These are phyloP conservation scores for Coreius guichenoti DNA, from an alignment of 2,797 vertebrate species.

Conservation along the genomic window DNA sequence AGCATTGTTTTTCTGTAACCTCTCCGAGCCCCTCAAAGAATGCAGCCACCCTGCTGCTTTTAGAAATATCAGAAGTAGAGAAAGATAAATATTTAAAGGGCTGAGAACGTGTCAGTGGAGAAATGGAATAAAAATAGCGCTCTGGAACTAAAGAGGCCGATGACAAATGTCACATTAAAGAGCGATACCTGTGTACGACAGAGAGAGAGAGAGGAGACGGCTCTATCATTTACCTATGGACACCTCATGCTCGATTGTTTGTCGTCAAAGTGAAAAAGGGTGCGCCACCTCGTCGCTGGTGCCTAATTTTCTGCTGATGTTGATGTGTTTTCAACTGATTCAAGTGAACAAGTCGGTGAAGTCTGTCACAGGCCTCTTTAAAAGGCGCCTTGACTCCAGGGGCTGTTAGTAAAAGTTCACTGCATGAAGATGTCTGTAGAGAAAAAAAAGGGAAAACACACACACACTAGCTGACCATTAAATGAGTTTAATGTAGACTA, in stretches of 20 bases:
- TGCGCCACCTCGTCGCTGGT: conserved; percentile 68
- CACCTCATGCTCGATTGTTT: conserved; percentile 71
- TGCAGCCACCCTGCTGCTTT: conserved; percentile 20
- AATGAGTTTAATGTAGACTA: conserved; percentile 78
- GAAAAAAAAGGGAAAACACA: conserved; percentile 37
- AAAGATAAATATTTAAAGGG: conserved; percentile 39
- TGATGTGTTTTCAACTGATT: conserved; percentile 77
- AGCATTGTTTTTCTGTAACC: conserved; percentile 72
- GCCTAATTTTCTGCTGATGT: conserved; percentile 77
- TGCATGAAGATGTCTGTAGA: conserved; percentile 62
- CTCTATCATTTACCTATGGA: conserved; percentile 75
- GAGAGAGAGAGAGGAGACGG: conserved; percentile 62
- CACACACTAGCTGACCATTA: conserved; percentile 72
- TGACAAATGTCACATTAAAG: conserved; percentile 32
- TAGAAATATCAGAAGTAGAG: conserved; percentile 27
- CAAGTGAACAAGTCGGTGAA: conserved; percentile 74
- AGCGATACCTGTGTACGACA: conserved; percentile 19
- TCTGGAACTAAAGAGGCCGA: conserved; percentile 13
- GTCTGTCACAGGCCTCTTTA: conserved; percentile 69
- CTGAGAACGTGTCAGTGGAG: neutral
- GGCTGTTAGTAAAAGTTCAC: conserved; percentile 60
- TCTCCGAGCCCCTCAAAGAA: conserved; percentile 55
- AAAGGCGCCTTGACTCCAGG: conserved; percentile 64
- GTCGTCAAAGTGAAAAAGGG: conserved; percentile 76
- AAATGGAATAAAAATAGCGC: conserved; percentile 32